These are phyloP conservation scores for Oncorhynchus masou DNA, from an alignment of 2,113 vertebrate genomes.

Conservation along the genomic window DNA sequence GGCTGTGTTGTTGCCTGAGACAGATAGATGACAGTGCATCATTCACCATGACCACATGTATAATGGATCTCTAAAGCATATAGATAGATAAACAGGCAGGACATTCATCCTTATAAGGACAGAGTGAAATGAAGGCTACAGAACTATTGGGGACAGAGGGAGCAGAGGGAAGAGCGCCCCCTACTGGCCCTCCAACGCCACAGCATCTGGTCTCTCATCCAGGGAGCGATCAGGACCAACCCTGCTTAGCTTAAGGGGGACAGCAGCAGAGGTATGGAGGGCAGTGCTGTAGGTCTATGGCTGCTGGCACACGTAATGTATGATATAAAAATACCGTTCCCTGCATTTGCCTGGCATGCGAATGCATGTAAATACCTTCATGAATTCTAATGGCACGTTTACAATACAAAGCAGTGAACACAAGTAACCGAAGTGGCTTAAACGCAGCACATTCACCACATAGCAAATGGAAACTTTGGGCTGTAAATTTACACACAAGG, in stretches of 20 bases:
- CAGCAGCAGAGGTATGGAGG: neutral
- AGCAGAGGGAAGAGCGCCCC: neutral
- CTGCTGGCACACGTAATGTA: conserved; percentile 26
- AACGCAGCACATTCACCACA: conserved; percentile 43
- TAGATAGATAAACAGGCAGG: conserved; percentile 23
- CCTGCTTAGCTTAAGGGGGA: neutral
- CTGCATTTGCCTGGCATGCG: conserved; percentile 24
- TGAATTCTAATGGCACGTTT: conserved; percentile 73
- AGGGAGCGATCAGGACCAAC: neutral
- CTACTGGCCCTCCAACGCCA: neutral
- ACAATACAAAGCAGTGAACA: conserved; percentile 55
- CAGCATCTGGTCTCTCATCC: neutral
- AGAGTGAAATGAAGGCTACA: no score
- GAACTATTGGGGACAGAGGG: neutral
- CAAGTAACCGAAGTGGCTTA: conserved; percentile 50
- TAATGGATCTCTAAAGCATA: conserved; percentile 36
- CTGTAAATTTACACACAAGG: conserved; percentile 70
- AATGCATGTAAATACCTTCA: conserved; percentile 75
- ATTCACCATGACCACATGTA: conserved; percentile 34
- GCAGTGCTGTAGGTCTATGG: conserved; percentile 18
- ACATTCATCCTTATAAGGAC: no score
- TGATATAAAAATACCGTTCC: conserved; percentile 45
- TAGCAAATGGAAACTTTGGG: conserved; percentile 61
- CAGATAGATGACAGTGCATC: conserved; percentile 57
- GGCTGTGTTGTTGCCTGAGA: conserved; percentile 53